Conservation (phyloP, 2,113 vertebrate species). For the Pterocles orientalis region DNA sequence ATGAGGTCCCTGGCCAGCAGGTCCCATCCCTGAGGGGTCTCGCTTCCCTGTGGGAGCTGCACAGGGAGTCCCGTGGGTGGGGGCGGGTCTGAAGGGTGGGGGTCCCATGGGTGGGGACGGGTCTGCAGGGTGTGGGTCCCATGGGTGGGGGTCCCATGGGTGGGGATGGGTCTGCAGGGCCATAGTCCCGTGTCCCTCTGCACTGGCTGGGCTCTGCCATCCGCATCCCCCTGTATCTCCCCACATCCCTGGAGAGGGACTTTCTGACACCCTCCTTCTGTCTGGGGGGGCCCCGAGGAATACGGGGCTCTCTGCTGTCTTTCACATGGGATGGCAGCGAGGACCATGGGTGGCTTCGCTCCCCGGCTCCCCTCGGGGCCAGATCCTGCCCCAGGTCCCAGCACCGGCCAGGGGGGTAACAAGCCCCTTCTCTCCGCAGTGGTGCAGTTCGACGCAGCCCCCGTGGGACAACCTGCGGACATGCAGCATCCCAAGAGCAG, state of each 20-base stretch:
- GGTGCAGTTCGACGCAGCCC: neutral
- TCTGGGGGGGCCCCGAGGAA: neutral
- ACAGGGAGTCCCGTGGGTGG: neutral
- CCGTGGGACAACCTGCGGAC: neutral
- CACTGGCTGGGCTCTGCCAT: neutral
- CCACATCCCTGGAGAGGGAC: neutral
- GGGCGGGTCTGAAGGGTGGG: neutral
- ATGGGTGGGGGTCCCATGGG: too few relatives aligned
- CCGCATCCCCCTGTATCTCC: fast-evolving
- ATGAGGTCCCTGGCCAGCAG: fast-evolving
- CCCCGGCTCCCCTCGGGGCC: neutral
- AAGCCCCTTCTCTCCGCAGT: neutral
- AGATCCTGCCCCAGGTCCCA: neutral
- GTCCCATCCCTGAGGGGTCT: fast-evolving
- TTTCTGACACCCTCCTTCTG: neutral
- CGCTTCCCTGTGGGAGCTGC: neutral
- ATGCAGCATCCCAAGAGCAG: neutral
- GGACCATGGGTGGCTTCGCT: neutral
- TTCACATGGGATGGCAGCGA: neutral
- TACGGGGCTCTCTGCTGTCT: neutral
- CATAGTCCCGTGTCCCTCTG: fast-evolving
- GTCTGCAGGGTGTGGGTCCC: too few relatives aligned
- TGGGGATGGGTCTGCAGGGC: too few relatives aligned
- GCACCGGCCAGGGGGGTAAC: fast-evolving
- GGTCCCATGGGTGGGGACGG: too few relatives aligned